Evolutionary conservation across 2,797 vertebrate genomes (phyloP), one percentile per base, ranked within the genome.

Genomic region (Cetoscarus ocellatus): DNA sequence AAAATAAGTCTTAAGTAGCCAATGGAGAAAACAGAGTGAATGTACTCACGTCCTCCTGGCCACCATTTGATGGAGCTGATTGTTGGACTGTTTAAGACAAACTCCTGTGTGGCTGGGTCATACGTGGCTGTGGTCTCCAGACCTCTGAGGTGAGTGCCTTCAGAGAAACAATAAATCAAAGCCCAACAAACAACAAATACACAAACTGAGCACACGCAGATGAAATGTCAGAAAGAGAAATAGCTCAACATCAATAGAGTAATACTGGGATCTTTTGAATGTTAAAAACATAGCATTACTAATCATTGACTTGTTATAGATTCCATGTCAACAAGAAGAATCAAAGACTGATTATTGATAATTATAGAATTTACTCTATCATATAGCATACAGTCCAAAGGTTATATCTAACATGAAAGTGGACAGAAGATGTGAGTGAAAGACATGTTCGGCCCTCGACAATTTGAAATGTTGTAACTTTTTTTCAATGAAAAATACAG

Each of bases 41-140:
- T 19, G 18, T 59, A 96, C 98, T 97, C 94, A 99, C 98, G 93
- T 88, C 97, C 98, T 68, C 98, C 98, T 12, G 98, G 97, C 98
- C 98, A 99, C 98, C 98, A 99, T 77, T 99, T 99, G 86, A 99
- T 99, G 79, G 98, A 99, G 71, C 96, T 97, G 85, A 99, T 91
- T 0, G 98, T 99, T 27, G 98, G 98, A 82, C 96, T 98, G 88
- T 99, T 97, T 70, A 99, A 79, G 51, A 99, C 95, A 88, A 99
- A 99, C 86, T 99, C 97, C 79, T 99, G 96, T 0, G 97, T 98
- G 47, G 95, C 86, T 3, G 97, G 96, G 82, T 99, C 97, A 0
- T 96, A 99, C 1, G 97, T 99, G 62, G 98, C 97, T 6, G 98
- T 99, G 38, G 98, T 99, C 94, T 99, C 98, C 66, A 99, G 85